A percentile compares a stretch with the other conserved stretches of the same genome.
These are phyloP conservation scores for Telenomus remus DNA, from an alignment of 1,140 invertebrate species.

Conservation along the genomic window DNA sequence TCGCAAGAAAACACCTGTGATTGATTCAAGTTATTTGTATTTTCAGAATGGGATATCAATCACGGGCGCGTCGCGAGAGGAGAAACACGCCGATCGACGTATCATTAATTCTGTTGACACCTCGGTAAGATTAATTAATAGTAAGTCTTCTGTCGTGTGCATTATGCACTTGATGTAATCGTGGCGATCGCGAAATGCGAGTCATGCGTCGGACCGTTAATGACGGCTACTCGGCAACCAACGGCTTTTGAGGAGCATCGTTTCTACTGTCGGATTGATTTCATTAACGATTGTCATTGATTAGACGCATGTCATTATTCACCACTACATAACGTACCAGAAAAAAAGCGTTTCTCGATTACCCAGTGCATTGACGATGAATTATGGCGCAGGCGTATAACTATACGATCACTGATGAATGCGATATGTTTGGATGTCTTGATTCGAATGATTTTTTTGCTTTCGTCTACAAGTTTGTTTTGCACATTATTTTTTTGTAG, in stretches of 20 bases:
- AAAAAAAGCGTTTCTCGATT: constrained; percentile 11
- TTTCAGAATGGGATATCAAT: constrained; percentile 43
- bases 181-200: constrained; percentile 28
- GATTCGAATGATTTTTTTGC: constrained; percentile 14
- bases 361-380: constrained; percentile 26
- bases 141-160: constrained; percentile 34
- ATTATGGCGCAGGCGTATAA: constrained; percentile 36
- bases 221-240: constrained; percentile 42
- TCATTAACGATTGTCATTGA: constrained; percentile 53
- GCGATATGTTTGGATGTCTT: constrained; percentile 23
- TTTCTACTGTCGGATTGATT: constrained; percentile 40
- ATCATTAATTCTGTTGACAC: constrained; percentile 59
- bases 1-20: constrained; percentile 23
- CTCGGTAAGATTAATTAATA: constrained; percentile 53
- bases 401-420: constrained; percentile 27
- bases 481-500: constrained; percentile 4
- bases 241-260: constrained; percentile 5
- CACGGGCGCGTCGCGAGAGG: constrained; percentile 18
- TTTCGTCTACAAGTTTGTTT: constrained; percentile 1
- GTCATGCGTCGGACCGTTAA: constrained; percentile 45
- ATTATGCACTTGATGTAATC: constrained; percentile 32
- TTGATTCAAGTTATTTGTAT: constrained; percentile 26
- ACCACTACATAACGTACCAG: constrained; percentile 16
- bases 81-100: constrained; percentile 22
- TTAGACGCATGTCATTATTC: constrained; percentile 44